A percentile compares a stretch with the other conserved stretches of the same genome.
Conservation (phyloP, 1,140 invertebrate species). For the Ips typographus region DNA sequence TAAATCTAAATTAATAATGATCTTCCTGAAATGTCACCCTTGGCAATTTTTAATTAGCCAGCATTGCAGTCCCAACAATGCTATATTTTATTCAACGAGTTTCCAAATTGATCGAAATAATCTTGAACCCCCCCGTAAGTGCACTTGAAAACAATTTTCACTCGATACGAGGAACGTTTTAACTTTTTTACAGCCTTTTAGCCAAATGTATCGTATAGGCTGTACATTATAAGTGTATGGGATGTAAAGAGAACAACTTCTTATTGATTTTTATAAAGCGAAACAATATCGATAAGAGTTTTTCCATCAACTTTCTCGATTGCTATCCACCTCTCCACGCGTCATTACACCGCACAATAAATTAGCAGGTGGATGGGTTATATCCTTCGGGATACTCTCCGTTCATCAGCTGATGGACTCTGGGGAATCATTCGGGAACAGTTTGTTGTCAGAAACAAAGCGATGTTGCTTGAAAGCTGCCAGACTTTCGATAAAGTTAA, state of each 20-base stretch:
- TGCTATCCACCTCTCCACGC: slow-evolving; percentile 29
- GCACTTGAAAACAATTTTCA: slow-evolving; percentile 2
- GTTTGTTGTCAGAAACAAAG: neutral
- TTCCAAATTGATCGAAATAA: slow-evolving; percentile 2
- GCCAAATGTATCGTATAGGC: too few species aligned
- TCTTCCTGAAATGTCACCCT: neutral
- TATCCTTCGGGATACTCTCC: slow-evolving; percentile 26
- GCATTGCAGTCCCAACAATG: neutral
- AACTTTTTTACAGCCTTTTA: too few species aligned
- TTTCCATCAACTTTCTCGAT: slow-evolving; percentile 17
- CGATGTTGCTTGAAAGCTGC: too few species aligned
- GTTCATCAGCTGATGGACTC: slow-evolving; percentile 40
- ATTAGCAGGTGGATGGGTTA: slow-evolving; percentile 34
- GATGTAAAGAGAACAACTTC: too few species aligned
- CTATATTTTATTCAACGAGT: neutral
- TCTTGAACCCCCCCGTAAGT: neutral
- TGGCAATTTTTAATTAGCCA: slow-evolving; percentile 1
- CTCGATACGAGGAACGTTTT: neutral
- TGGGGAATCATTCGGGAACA: slow-evolving; percentile 27
- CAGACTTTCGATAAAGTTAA: too few species aligned
- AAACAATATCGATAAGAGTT: neutral
- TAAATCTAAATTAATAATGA: slow-evolving; percentile 1
- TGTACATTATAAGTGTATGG: too few species aligned
- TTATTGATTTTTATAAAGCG: neutral
- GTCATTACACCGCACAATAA: slow-evolving; percentile 34